Evolutionary conservation across 2,797 vertebrate genomes (phyloP), one percentile per base, ranked within the genome.

Genomic region (Natrix natrix): DNA sequence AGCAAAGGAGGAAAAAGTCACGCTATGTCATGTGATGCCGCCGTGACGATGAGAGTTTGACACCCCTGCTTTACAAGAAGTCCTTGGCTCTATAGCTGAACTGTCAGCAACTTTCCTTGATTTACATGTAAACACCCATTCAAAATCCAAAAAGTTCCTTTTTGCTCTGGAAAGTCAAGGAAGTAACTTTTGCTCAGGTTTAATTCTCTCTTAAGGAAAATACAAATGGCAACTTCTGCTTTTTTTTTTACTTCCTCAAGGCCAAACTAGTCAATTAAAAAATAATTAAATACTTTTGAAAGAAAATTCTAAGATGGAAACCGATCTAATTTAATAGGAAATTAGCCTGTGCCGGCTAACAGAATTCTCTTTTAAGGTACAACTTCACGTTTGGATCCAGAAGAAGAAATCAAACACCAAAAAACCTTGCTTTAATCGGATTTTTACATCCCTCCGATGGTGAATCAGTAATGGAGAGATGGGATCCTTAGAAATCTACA

Each of bases 201-300:
- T 55, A 55, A 87, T 78, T 91, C 93, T 89, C 90, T 92, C 90
- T 37, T 92, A 94, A 89, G 93, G 69, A 94, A 95, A 59, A 56
- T 95, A 93, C 93, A 91, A 95, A 37, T 7, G 43, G n/a, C 56
- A 63, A 12, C n/a, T 86, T 92, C 59, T 56, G 54, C 48, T 88
- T 43, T 90, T 69, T 90, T 28, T 91, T 87, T 95, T 94, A 94
- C 95, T 91, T 94, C 96, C 96, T 96, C 95, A 96, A 96, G 93
- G 93, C 69, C 63, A 96, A 93, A 93, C 94, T 92, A 63, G 52
- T 89, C 74, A 87, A 57, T 91, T 57, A 87, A 43, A 43, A 63
- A 63, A 87, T 8, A 66, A 87, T 89, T 89, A 91, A 93, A 93
- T 93, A 93, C 24, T 89, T 91, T 89, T 20, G 24, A 93, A 14